These are phyloP conservation scores for Hylaea fasciaria DNA, from an alignment of 2,888 invertebrate species.

Conservation along the genomic window DNA sequence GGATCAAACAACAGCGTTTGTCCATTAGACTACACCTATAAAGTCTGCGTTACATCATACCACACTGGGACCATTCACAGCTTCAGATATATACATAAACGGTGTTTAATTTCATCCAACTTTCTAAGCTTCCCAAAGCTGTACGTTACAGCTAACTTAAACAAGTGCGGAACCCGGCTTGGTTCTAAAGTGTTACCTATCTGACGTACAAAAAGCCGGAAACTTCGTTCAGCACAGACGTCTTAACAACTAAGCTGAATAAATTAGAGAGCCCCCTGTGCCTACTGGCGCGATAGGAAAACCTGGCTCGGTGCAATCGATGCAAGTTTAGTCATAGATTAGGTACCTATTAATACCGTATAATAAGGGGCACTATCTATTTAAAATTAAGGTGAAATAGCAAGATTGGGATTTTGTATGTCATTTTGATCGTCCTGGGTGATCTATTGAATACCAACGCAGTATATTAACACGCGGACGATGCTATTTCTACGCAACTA, in stretches of 20 bases:
- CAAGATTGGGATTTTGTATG: too few relatives aligned
- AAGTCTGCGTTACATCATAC: slow-evolving; percentile 7
- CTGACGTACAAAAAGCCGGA: slow-evolving; percentile 32
- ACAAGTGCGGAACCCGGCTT: slow-evolving; percentile 20
- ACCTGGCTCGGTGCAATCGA: neutral
- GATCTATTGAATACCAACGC: too few relatives aligned
- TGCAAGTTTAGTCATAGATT: too few relatives aligned
- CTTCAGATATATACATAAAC: slow-evolving; percentile 5
- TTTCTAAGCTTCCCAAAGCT: slow-evolving; percentile 19
- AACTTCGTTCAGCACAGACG: slow-evolving; percentile 24
- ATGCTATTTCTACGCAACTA: too few relatives aligned
- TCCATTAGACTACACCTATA: slow-evolving; percentile 20
- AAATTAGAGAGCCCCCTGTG: slow-evolving; percentile 30
- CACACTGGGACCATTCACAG: slow-evolving; percentile 3
- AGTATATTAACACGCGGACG: too few relatives aligned
- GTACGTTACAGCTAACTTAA: slow-evolving; percentile 10
- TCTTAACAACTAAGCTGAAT: slow-evolving; percentile 29
- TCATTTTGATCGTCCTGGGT: too few relatives aligned
- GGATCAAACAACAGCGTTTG: slow-evolving; percentile 15
- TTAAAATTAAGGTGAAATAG: too few relatives aligned
- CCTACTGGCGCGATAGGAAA: neutral
- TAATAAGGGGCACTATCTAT: too few relatives aligned
- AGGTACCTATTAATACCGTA: too few relatives aligned
- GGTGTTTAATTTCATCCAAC: slow-evolving; percentile 12
- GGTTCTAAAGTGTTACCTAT: slow-evolving; percentile 15